A percentile compares a stretch with the other conserved stretches of the same genome.
These are phyloP conservation scores for Tachina grossa DNA, from an alignment of 2,888 invertebrate genomes.

Conservation along the genomic window DNA sequence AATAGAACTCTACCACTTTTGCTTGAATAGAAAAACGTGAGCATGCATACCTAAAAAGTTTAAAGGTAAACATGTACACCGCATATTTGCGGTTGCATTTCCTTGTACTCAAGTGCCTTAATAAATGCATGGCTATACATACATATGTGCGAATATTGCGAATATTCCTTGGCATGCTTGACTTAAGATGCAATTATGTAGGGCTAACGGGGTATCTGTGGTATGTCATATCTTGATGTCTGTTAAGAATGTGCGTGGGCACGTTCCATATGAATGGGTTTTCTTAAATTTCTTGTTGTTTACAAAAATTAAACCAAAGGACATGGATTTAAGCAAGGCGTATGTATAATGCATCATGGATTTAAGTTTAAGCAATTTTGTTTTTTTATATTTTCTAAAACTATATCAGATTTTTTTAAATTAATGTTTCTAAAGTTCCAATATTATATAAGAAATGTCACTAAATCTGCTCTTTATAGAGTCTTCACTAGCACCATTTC, in stretches of 20 bases:
- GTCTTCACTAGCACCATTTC: too few relatives aligned
- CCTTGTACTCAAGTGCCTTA: conserved; percentile 39
- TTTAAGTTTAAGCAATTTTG: neutral
- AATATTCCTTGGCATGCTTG: conserved; percentile 27
- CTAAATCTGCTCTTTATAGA: too few relatives aligned
- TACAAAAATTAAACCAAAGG: conserved; percentile 21
- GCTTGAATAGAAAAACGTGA: conserved; percentile 58
- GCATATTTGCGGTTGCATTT: conserved; percentile 64
- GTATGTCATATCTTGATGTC: conserved; percentile 9
- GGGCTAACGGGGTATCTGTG: conserved; percentile 17
- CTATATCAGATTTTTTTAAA: too few relatives aligned
- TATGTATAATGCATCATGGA: too few relatives aligned
- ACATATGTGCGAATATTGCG: neutral
- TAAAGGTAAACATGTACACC: conserved; percentile 52
- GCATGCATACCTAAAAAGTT: conserved; percentile 57
- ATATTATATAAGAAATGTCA: too few relatives aligned
- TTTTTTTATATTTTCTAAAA: too few relatives aligned
- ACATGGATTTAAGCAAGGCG: neutral
- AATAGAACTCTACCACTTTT: conserved; percentile 33
- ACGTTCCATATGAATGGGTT: conserved; percentile 49
- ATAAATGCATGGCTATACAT: conserved; percentile 23
- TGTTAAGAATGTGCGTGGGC: conserved; percentile 15
- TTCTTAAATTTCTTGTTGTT: conserved; percentile 41
- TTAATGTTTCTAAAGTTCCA: too few relatives aligned
- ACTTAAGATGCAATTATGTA: conserved; percentile 8